Conservation (phyloP, 2,113 vertebrate genomes). For the Stegastes partitus region DNA sequence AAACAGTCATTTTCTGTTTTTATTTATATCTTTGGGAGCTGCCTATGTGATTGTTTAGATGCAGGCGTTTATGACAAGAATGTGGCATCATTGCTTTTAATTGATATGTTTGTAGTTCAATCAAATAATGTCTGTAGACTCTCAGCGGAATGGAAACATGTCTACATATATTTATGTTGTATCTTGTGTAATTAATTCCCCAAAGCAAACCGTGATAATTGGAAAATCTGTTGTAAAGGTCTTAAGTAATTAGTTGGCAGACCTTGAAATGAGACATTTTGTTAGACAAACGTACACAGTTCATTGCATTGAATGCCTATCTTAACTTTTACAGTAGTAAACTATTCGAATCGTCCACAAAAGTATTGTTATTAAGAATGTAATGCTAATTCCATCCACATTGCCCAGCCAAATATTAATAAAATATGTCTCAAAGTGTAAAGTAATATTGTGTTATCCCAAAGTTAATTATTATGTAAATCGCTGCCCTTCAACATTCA, state of each 20-base stretch:
- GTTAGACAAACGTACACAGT: not conserved
- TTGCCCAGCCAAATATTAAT: not conserved
- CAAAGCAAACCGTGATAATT: not conserved
- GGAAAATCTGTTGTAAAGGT: not conserved
- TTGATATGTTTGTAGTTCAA: not conserved
- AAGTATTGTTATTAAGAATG: not conserved
- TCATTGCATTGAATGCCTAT: not conserved
- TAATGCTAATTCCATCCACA: not conserved
- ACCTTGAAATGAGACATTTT: too few relatives aligned
- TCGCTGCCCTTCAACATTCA: not conserved
- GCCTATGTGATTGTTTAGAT: not conserved
- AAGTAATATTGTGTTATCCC: not conserved
- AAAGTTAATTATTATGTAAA: slow-evolving; percentile 16
- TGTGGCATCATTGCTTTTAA: not conserved
- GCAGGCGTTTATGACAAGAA: not conserved
- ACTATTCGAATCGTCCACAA: too few relatives aligned
- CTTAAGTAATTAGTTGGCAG: too few relatives aligned
- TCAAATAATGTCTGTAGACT: too few relatives aligned
- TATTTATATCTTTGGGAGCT: not conserved
- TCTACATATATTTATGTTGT: not conserved
- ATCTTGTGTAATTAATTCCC: not conserved
- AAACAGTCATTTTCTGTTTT: not conserved
- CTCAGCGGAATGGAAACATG: not conserved
- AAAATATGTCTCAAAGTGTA: not conserved
- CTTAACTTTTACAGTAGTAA: too few relatives aligned